Conservation (phyloP, 2,888 invertebrate genomes). For the Scaptomyza caliginosa region DNA sequence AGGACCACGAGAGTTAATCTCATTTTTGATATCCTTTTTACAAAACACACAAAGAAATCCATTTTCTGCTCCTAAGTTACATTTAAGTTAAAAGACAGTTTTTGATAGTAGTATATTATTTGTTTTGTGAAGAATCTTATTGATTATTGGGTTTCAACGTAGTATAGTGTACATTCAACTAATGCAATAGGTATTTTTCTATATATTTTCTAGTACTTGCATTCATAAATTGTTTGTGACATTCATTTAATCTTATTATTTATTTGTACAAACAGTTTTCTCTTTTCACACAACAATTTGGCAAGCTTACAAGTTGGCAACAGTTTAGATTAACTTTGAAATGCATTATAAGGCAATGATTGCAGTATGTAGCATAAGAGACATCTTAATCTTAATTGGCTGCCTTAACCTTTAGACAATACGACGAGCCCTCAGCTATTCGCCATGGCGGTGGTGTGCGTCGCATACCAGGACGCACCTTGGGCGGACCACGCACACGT, state of each 20-base stretch:
- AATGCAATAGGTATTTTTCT: neutral
- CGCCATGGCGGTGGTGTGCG: slow-evolving; percentile 89
- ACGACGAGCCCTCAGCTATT: slow-evolving; percentile 95
- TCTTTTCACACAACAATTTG: neutral
- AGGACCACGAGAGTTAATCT: slow-evolving; percentile 95
- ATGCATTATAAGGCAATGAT: neutral
- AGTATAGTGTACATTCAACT: neutral
- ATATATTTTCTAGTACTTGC: neutral
- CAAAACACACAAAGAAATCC: too few relatives aligned
- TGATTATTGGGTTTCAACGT: neutral
- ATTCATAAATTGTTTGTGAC: slow-evolving; percentile 5
- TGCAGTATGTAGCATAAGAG: neutral
- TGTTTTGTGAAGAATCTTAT: neutral
- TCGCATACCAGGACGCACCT: slow-evolving; percentile 92
- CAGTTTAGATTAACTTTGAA: slow-evolving; percentile 1
- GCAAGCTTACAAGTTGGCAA: slow-evolving; percentile 1
- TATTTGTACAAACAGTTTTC: neutral
- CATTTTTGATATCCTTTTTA: slow-evolving; percentile 92
- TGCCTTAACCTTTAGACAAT: slow-evolving; percentile 85
- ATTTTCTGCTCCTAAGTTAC: too few relatives aligned
- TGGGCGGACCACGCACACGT: slow-evolving; percentile 90
- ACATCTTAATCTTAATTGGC: slow-evolving; percentile 23
- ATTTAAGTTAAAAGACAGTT: too few relatives aligned
- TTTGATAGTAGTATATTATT: too few relatives aligned
- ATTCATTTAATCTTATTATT: slow-evolving; percentile 5